Evolutionary conservation across 2,797 vertebrate genomes (phyloP).

Genomic region (Hydrocynus forskahlii): DNA sequence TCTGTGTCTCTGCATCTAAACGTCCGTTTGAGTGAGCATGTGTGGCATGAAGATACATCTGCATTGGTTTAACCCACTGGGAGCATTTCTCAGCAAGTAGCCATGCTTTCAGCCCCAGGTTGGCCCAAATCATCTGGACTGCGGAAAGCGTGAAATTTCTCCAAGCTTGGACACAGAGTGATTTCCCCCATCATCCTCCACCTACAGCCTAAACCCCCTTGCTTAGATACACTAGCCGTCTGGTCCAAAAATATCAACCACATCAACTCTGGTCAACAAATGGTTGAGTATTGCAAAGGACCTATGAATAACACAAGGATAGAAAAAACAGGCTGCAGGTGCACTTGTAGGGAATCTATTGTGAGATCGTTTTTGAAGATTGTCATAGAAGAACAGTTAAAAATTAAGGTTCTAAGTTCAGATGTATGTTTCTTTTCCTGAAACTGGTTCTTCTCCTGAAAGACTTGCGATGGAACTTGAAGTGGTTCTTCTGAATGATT

Average conservation of each 20-base stretch:
- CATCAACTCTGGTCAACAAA: not conserved
- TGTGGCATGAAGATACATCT: conserved; percentile 71
- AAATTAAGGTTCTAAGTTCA: not conserved
- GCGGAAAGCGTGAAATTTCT: conserved; percentile 92
- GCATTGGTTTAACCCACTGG: conserved; percentile 82
- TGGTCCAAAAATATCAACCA: not conserved
- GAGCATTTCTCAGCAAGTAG: conserved; percentile 89
- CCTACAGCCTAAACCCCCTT: not conserved
- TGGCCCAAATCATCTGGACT: conserved; percentile 92
- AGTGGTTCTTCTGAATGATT: not conserved
- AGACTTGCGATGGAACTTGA: not conserved
- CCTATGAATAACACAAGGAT: not conserved
- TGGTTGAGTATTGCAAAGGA: not conserved
- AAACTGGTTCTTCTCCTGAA: not conserved
- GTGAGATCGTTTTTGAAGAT: no score
- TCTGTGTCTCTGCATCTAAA: conserved; percentile 53
- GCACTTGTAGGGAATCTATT: not conserved
- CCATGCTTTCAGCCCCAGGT: conserved; percentile 71
- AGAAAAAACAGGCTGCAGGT: not conserved
- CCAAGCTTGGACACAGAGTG: conserved; percentile 73
- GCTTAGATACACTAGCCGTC: not conserved
- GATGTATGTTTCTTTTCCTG: not conserved
- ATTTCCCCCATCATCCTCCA: not conserved
- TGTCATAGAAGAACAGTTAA: no score
- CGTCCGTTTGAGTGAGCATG: conserved; percentile 18